phyloP scores from a whole-genome alignment of 2,113 vertebrate species.

The Bubo scandiacus region DNA sequence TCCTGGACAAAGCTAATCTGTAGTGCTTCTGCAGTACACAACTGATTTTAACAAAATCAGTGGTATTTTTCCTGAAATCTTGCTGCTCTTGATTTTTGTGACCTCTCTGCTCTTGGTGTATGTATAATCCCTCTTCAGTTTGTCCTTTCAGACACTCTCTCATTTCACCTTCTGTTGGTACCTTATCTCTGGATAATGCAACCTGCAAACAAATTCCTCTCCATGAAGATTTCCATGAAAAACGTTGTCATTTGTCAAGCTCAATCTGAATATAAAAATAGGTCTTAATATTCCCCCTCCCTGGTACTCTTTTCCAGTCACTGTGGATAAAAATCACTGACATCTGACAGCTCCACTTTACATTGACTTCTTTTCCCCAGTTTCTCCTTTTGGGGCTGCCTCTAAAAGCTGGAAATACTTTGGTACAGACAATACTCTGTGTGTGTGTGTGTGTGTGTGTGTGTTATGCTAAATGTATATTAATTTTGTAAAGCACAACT shows the following conservation, averaged over 20 bases:
- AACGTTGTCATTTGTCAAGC: constrained; percentile 3
- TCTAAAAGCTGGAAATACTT: not conserved
- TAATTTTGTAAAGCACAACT: not conserved
- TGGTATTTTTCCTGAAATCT: not conserved
- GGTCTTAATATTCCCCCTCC: not conserved
- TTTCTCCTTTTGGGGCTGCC: not conserved
- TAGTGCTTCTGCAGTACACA: not conserved
- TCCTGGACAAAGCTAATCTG: not conserved
- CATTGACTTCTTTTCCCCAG: not conserved
- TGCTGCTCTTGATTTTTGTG: not conserved
- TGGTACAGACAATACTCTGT: not conserved
- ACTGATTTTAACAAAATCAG: not conserved
- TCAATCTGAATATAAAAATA: constrained; percentile 20
- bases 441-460: not conserved
- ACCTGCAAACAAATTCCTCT: not conserved
- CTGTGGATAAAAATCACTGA: not conserved
- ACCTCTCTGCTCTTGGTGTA: not conserved
- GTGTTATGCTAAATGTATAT: not conserved
- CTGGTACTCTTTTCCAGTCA: not conserved
- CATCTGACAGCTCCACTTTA: not conserved
- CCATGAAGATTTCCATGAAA: not conserved
- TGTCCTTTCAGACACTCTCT: not conserved
- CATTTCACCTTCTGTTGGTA: not conserved
- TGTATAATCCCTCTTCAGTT: not conserved
- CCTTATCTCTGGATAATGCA: not conserved